Evolutionary conservation across 2,888 invertebrate species (phyloP), one percentile per base, ranked within the genome.

Genomic region (Ornithoptera alexandrae): DNA sequence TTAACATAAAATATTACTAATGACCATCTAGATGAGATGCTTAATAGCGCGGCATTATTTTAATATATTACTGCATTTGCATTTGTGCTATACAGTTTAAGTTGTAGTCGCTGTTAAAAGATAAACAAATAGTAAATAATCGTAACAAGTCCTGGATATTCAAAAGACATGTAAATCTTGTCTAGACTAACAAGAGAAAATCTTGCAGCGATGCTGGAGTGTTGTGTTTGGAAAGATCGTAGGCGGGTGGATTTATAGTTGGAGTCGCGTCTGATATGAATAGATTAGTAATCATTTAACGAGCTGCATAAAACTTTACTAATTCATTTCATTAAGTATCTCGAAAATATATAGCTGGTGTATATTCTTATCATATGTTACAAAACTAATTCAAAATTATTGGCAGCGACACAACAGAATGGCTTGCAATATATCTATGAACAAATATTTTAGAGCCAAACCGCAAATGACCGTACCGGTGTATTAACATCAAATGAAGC

Each of bases 131-230:
- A 53, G n/a, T n/a, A 53, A 53, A 53, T 53, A 53, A 18, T 53
- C n/a, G 53, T n/a, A n/a, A 53, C 53, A n/a, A 53, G 18, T 53
- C 18, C n/a, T 53, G 12, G 53, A n/a, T 53, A 53, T n/a, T 5
- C 74, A 77, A 82, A 82, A 81, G 81, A 82, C 79, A 79, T 81
- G 88, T 89, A 89, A 89, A 89, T 88, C 86, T 83, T 81, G 84
- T 83, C 76, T 75, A 77, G 81, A 84, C 83, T 85, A 86, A 85
- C 79, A 78, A 76, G 87, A 80, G 86, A 84, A 87, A 88, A 86
- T 82, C 80, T 80, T 81, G 84, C 83, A 85, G 84, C 78, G 74
- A 74, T 72, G 78, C 76, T 76, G 74, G 70, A 72, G 77, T 24
- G 57, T 78, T 79, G 65, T 72, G 68, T 75, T 81, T 82, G 78